Base-by-base conservation (phyloP, 2,113 vertebrate species). In the Panurus biarmicus region DNA sequence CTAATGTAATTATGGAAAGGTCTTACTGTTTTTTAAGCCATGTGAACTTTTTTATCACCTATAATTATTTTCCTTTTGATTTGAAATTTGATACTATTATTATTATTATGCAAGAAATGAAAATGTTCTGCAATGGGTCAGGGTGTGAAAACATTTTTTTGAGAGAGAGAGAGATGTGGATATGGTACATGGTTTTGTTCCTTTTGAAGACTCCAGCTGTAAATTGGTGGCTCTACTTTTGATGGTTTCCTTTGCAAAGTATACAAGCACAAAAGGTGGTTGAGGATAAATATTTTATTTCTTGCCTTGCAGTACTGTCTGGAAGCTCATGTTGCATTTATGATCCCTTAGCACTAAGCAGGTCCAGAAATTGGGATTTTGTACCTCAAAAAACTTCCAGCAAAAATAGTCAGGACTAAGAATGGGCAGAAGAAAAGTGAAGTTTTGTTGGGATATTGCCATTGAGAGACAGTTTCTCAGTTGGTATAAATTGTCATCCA, bases 261-360 rank as follows among this genome's bases (percentile, higher is more conserved):
- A 42, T 9, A 25, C 10, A 75, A 33, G 50, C 53, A 19, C 21
- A 47, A 67, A 85, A 78, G 35, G 56, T 4, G 26, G n/a, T 25
- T 47, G n/a, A 73, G 28, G 44, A 80, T 93, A 85, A 94, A 94
- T 73, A 79, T 85, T 89, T 96, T 66, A 73, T 72, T 69, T 40
- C 38, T 87, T 70, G 67, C 35, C 25, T 92, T 89, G 70, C 36
- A 50, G 45, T 61, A 62, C 28, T 77, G 73, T 66, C 81, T 73
- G 69, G 47, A 76, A 90, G 44, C 22, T 92, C 45, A 33, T 15
- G 23, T 61, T 94, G 54, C 3, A 3, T 66, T 92, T 69, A 61
- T 81, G 71, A 75, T 92, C 77, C 36, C 35, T 21, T 20, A 61
- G n/a, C 33, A 73, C 45, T 69, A 53, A 83, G 51, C 0, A 0